Evolutionary conservation across 1,140 invertebrate genomes (phyloP).

Genomic region (Trichoplusia ni): DNA sequence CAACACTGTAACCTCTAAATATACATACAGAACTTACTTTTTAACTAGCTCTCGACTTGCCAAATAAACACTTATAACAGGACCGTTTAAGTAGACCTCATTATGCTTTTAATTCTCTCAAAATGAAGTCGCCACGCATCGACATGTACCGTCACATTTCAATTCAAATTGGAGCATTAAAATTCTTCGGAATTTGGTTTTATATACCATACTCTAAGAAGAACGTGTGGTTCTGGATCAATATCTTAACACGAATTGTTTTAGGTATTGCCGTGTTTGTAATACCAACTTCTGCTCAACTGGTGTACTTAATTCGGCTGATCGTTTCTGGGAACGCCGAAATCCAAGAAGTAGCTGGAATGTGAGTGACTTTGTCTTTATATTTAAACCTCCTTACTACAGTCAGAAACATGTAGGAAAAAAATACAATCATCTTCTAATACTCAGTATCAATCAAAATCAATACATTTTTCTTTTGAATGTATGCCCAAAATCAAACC

Average conservation of each 20-base stretch:
- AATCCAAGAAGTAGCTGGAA: constrained; percentile 41
- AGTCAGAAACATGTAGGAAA: no score
- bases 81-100: not conserved
- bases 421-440: no score
- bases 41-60: not conserved
- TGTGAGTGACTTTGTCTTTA: constrained; percentile 36
- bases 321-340: constrained; percentile 32
- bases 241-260: constrained; percentile 18
- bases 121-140: constrained; percentile 33
- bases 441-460: no score
- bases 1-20: no score
- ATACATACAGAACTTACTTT: constrained; percentile 12
- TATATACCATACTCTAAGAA: constrained; percentile 37
- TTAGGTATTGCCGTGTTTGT: constrained; percentile 33
- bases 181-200: constrained; percentile 43
- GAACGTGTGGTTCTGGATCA: constrained; percentile 38
- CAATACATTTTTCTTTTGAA: not conserved
- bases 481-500: no score
- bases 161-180: constrained; percentile 33
- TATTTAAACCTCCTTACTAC: no score
- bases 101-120: constrained; percentile 14
- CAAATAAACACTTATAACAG: not conserved
- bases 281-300: constrained; percentile 36
- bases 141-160: constrained; percentile 40
- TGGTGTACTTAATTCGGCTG: constrained; percentile 38